Evolutionary conservation across 2,797 vertebrate genomes (phyloP).

Genomic region (Xyrichtys novacula): DNA sequence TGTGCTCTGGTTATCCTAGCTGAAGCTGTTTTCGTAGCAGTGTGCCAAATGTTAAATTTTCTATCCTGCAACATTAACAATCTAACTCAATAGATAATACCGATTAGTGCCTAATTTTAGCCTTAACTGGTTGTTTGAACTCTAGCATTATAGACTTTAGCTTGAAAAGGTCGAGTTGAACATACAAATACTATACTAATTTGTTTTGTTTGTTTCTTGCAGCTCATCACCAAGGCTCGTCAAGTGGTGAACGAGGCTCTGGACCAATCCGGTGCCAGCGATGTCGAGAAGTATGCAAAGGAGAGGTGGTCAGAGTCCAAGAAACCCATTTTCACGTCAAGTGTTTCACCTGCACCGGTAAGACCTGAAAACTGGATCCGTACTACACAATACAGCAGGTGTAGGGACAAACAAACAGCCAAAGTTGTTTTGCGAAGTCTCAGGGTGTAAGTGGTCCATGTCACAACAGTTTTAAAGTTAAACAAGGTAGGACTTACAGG

Average conservation of each 20-base stretch:
- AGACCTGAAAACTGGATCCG: slow-evolving; percentile 49
- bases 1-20: neutral
- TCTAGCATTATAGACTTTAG: neutral
- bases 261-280: slow-evolving; percentile 94
- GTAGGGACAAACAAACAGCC: slow-evolving; percentile 7
- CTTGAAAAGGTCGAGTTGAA: neutral
- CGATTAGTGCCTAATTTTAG: too few relatives aligned
- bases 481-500: slow-evolving; percentile 4
- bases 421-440: neutral
- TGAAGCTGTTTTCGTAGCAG: neutral
- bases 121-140: too few relatives aligned
- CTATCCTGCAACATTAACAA: neutral
- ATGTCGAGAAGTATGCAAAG: slow-evolving; percentile 95
- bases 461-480: slow-evolving; percentile 14
- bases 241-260: slow-evolving; percentile 83
- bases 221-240: slow-evolving; percentile 90
- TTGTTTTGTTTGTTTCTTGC: slow-evolving; percentile 61
- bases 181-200: slow-evolving; percentile 1
- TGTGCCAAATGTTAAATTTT: too few relatives aligned
- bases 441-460: neutral
- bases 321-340: slow-evolving; percentile 97
- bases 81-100: too few relatives aligned
- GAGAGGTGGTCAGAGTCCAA: slow-evolving; percentile 97
- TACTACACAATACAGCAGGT: neutral
- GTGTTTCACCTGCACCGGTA: slow-evolving; percentile 99